Base-by-base conservation (phyloP, 35 echinoderm and acorn worm genomes). In the Ophioderma brevispina region DNA sequence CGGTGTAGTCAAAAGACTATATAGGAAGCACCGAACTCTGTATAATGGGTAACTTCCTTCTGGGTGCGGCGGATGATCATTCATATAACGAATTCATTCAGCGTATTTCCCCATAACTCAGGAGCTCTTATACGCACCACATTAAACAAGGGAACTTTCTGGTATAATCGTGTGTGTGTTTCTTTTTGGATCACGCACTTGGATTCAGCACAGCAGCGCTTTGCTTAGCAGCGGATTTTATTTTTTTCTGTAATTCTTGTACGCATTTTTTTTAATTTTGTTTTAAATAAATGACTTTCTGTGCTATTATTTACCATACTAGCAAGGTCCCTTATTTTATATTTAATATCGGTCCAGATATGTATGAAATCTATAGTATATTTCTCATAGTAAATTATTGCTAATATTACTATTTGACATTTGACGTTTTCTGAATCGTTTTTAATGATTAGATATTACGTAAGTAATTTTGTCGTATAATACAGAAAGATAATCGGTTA, bases 31-130 rank as follows among this genome's bases (percentile, higher is more conserved):
- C 6, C 28, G 28, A 25, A 70, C 59, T 70, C 3, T 25, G 5
- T 30, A 70, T 70, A 70, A 70, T 70, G 28, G 59, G 59, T 70
- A 70, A 70, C 59, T 70, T 70, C 59, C 59, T 70, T 25, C 59
- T 13, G 59, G 59, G 59, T 30, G 46, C 46, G 59, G 59, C 23
- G 59, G n/a, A 70, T 25, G n/a, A 8, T 70, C 59, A 6, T 70
- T 70, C 6, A 70, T 70, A 70, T 70, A 70, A 70, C 10, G 17
- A 18, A 25, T 25, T 6, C 59, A 70, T 25, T 70, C 4, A 70
- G 59, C 28, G 59, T 70, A 70, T 70, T 25, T 70, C 59, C 46
- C 15, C 59, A 70, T 70, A 70, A 70, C 17, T 6, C 4, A 25
- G 59, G 28, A 25, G n/a, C 10, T 6, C 59, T 70, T 70, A 70